These are phyloP conservation scores for Asbolus verrucosus DNA, from an alignment of 1,140 invertebrate genomes.

Conservation along the genomic window DNA sequence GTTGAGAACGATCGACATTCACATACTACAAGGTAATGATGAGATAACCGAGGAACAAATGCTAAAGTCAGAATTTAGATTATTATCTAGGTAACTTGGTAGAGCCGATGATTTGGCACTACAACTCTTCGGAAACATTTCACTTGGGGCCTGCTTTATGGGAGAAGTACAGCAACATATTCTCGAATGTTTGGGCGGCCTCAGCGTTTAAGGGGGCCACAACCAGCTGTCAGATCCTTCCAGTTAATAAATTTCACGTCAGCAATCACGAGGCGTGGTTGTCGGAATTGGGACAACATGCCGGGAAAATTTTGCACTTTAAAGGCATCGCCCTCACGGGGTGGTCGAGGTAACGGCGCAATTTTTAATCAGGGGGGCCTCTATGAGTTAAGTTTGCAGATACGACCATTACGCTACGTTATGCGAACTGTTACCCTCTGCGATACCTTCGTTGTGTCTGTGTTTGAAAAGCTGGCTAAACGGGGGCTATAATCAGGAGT, in stretches of 20 bases:
- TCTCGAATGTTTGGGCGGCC: constrained; percentile 88
- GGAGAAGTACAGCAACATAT: constrained; percentile 84
- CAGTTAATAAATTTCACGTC: constrained; percentile 72
- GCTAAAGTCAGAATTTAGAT: constrained; percentile 44
- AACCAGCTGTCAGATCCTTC: constrained; percentile 65
- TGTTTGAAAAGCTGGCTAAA: constrained; percentile 72
- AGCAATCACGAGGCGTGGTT: constrained; percentile 79
- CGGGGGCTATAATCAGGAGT: constrained; percentile 66
- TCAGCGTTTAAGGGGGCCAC: constrained; percentile 88
- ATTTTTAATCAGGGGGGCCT: background rate
- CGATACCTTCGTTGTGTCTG: constrained; percentile 77
- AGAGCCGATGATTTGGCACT: constrained; percentile 88
- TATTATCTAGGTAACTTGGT: constrained; percentile 72
- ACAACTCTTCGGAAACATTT: constrained; percentile 62
- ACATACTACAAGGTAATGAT: constrained; percentile 55
- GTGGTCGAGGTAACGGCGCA: constrained; percentile 74
- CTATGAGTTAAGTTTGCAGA: constrained; percentile 64
- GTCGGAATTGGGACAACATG: constrained; percentile 67
- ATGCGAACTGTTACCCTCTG: constrained; percentile 84
- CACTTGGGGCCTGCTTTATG: constrained; percentile 68
- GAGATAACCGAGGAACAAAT: background rate
- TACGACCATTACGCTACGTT: constrained; percentile 93
- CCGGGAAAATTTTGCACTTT: constrained; percentile 69
- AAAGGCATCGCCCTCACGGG: constrained; percentile 76
- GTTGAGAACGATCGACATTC: constrained; percentile 75